Evolutionary conservation across 2,888 invertebrate genomes (phyloP).

Genomic region (Dioctria rufipes): DNA sequence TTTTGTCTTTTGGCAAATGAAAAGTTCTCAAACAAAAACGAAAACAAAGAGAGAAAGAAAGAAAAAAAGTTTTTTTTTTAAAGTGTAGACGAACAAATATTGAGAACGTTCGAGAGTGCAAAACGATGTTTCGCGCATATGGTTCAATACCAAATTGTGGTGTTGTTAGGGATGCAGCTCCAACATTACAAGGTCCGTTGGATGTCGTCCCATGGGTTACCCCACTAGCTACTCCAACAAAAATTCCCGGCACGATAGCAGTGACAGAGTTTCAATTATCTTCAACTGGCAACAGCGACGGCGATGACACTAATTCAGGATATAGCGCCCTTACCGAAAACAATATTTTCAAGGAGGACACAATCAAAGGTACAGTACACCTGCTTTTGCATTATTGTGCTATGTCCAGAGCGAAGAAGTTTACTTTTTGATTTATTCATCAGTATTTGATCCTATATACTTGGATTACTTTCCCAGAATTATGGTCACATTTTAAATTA

Average conservation of each 20-base stretch:
- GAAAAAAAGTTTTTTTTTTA: neutral
- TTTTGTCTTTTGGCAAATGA: neutral
- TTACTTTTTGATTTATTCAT: slow-evolving; percentile 16
- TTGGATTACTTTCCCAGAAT: slow-evolving; percentile 23
- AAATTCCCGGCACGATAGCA: slow-evolving; percentile 2
- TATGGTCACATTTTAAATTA: slow-evolving; percentile 1
- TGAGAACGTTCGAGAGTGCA: neutral
- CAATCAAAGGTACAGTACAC: slow-evolving; percentile 55
- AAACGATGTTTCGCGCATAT: slow-evolving; percentile 54
- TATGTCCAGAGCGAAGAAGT: neutral
- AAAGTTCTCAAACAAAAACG: neutral
- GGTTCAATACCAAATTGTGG: slow-evolving; percentile 53
- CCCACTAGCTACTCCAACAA: slow-evolving; percentile 51
- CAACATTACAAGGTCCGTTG: slow-evolving; percentile 52
- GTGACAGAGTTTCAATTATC: slow-evolving; percentile 39
- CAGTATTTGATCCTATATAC: slow-evolving; percentile 5
- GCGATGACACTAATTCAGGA: slow-evolving; percentile 41
- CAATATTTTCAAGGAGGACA: slow-evolving; percentile 56
- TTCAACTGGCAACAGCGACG: slow-evolving; percentile 14
- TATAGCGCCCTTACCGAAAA: slow-evolving; percentile 47
- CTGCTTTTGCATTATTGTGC: slow-evolving; percentile 1
- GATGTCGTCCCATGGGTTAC: slow-evolving; percentile 55
- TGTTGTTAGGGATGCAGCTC: slow-evolving; percentile 35
- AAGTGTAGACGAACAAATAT: neutral
- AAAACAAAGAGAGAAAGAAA: neutral